Base-by-base conservation (phyloP, 37 sponge, comb jelly and placozoan species). In the Oscarella lobularis region DNA sequence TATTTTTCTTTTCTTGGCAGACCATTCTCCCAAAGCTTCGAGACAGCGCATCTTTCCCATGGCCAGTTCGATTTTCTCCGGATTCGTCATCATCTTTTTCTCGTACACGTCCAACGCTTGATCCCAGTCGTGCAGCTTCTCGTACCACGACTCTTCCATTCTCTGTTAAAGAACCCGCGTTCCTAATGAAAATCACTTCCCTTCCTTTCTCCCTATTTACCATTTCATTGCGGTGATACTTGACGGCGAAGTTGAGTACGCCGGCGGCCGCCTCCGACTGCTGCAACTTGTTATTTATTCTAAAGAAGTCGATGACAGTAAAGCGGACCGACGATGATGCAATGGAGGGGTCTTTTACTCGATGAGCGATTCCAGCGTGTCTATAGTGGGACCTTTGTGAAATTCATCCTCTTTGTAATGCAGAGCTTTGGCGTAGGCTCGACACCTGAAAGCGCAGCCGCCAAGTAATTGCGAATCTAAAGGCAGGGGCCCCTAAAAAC, bases 391-490 rank as follows among this genome's bases (percentile, higher is more conserved):
- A 37, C 86, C 92, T 5, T 74, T 84, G 67, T 95, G 89, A 79
- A 96, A 96, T 75, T 96, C 98, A 76, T 89, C 82, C 76, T 96
- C 98, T 78, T 89, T 92, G 82, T 96, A 96, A 74, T 89, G 90
- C 27, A 96, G 87, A 27, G 93, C 98, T 75, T 96, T 96, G 41
- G 98, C 93, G 78, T 93, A 96, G 33, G 98, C 90, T 67, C 90
- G 75, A 69, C 90, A 89, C 67, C 81, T 80, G 77, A 87, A 86
- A 66, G 98, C 98, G 87, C 95, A 89, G 77, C 87, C 95, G 37
- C 96, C 89, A 35, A 91, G 75, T 38, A 91, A 74, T 41, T 89
- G 79, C 41, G 74, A 79, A 72, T 76, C 72, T 41, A 90, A 79
- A 38, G 90, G 95, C 1, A 90, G 79, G 33, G 84, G 81, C 9